Base-by-base conservation (phyloP, 2,113 vertebrate genomes). In the Parus major region DNA sequence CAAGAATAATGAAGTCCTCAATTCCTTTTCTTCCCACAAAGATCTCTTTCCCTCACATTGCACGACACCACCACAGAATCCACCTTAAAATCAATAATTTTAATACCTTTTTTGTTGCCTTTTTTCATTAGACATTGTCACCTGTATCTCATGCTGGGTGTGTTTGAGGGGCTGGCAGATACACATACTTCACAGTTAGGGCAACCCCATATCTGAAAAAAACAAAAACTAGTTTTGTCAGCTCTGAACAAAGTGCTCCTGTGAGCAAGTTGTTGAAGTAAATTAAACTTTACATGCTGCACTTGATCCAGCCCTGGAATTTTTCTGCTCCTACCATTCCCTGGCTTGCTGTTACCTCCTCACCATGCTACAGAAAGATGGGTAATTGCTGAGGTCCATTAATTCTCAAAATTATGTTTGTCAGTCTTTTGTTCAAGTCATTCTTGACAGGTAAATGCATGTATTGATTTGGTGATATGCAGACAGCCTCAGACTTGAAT, bases 101-200 rank as follows among this genome's bases (percentile, higher is more conserved):
- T 41, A 9, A 39, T 61, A 36, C 11, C 12, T 56, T 70, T 59
- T 22, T 4, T 70, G 36, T 31, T 61, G 33, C 50, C 55, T 53
- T 90, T 71, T 70, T 53, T 25, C 33, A 36, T 42, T 33, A 47
- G 50, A 33, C 6, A 6, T 61, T 71, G 61, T 50, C 35, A 88
- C 33, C 29, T 0, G 0, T 36, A 39, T 49, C 50, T 59, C 2
- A 0, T 27, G 20, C 46, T 42, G n/a, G 39, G 4, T 41, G 46
- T 33, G 23, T 80, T 21, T 46, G 55, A 60, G 76, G 46, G n/a
- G 39, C 53, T 93, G 88, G 39, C 33, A 59, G 35, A 33, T 42
- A 73, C 46, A 35, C 2, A 0, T 19, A 16, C 50, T 68, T 86
- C 82, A 59, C 29, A 63, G 12, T n/a, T 33, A 69, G 35, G 69